Percentiles rank a stretch among this genome's conserved stretches.
Evolutionary conservation across 1,140 invertebrate species (phyloP).

Genomic region (Spodoptera litura): DNA sequence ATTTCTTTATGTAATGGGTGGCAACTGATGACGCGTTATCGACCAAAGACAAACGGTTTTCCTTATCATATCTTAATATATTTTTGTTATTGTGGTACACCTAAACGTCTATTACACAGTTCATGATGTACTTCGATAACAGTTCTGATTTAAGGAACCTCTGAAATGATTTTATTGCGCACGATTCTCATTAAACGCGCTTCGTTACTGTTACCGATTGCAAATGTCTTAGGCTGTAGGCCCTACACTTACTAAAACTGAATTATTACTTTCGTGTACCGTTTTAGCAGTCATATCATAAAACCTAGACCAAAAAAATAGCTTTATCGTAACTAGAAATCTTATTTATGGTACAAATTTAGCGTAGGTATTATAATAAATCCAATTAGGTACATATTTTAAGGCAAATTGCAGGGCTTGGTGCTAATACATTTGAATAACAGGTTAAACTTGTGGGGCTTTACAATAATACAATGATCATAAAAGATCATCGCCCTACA

Average conservation of each 20-base stretch:
- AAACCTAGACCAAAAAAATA: slow-evolving; percentile 22
- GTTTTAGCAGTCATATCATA: slow-evolving; percentile 1
- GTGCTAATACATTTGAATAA: slow-evolving; percentile 37
- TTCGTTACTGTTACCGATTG: too few species aligned
- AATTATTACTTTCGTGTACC: not conserved
- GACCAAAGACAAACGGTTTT: not conserved
- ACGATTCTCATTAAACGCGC: not conserved
- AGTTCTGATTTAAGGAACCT: not conserved
- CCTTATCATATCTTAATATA: not conserved
- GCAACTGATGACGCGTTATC: slow-evolving; percentile 6
- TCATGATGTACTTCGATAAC: too few species aligned
- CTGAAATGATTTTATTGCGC: not conserved
- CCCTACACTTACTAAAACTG: not conserved
- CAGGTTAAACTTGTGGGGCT: slow-evolving; percentile 29
- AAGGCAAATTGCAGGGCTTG: slow-evolving; percentile 22
- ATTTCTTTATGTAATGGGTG: too few species aligned
- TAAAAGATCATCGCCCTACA: slow-evolving; percentile 26
- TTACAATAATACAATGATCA: slow-evolving; percentile 27
- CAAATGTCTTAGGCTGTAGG: not conserved
- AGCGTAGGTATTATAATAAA: slow-evolving; percentile 13
- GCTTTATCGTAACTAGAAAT: slow-evolving; percentile 20
- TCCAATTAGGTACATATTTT: slow-evolving; percentile 18
- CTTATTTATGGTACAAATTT: not conserved
- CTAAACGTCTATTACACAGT: too few species aligned
- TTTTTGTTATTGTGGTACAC: too few species aligned